Evolutionary conservation across 2,888 invertebrate genomes (phyloP).

Genomic region (Amblyteles armatorius): DNA sequence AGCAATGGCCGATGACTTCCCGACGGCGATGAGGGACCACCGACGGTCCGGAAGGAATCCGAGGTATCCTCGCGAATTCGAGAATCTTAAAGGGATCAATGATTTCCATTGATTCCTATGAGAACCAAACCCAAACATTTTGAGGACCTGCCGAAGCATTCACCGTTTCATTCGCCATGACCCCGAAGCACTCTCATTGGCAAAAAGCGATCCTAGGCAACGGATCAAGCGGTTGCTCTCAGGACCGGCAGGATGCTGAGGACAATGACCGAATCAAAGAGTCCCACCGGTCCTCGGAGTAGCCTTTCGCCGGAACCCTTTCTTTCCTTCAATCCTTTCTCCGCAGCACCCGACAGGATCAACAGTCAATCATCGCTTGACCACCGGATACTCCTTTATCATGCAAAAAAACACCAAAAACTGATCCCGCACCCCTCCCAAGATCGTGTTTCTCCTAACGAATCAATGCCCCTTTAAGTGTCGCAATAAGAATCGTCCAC

Average conservation of each 20-base stretch:
- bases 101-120: not conserved
- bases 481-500: not conserved
- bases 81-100: not conserved
- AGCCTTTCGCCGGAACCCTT: slow-evolving; percentile 63
- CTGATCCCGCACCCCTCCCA: not conserved
- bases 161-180: not conserved
- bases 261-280: slow-evolving; percentile 77
- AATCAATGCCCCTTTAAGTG: not conserved
- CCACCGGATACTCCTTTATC: not conserved
- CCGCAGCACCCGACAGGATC: not conserved
- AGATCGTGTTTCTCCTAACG: not conserved
- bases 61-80: slow-evolving; percentile 45
- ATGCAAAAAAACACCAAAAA: not conserved
- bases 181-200: not conserved
- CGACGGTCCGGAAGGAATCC: slow-evolving; percentile 57
- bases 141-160: not conserved
- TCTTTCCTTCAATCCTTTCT: slow-evolving; percentile 35
- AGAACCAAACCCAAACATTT: not conserved
- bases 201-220: slow-evolving; percentile 50
- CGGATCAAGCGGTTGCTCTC: slow-evolving; percentile 50
- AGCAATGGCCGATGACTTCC: slow-evolving; percentile 35
- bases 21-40: slow-evolving; percentile 53
- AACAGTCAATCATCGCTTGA: not conserved
- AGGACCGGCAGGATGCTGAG: slow-evolving; percentile 54
- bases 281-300: slow-evolving; percentile 70